Evolutionary conservation across 2,113 vertebrate genomes (phyloP).

Genomic region (Eulemur macaco): DNA sequence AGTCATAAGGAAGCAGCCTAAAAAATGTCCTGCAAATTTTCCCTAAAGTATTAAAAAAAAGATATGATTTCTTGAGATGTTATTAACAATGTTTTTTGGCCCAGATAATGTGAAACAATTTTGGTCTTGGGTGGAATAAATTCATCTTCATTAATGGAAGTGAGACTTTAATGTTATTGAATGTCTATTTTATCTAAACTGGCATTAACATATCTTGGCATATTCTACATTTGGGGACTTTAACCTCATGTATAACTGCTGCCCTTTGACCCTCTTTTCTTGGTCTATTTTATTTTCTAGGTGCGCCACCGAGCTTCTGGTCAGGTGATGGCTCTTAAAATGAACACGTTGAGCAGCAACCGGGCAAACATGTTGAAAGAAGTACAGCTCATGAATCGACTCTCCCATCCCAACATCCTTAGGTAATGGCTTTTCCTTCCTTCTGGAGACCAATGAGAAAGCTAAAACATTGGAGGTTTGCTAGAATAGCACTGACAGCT

Average conservation of each 20-base stretch:
- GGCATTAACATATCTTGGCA: neutral
- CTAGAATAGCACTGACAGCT: neutral
- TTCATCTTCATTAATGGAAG: conserved; percentile 29
- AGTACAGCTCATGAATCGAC: conserved; percentile 97
- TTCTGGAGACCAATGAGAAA: neutral
- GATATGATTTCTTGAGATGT: conserved; percentile 8
- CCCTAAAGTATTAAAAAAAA: neutral
- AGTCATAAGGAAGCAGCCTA: neutral
- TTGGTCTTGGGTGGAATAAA: conserved; percentile 34
- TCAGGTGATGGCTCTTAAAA: conserved; percentile 99
- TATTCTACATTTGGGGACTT: neutral
- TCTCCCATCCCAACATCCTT: conserved; percentile 97
- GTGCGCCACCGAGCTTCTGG: conserved; percentile 94
- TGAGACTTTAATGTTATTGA: conserved; percentile 14
- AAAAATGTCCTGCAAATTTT: neutral
- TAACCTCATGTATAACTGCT: neutral
- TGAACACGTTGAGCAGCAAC: conserved; percentile 98
- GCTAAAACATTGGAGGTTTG: neutral
- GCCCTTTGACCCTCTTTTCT: conserved; percentile 11
- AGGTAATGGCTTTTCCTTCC: conserved; percentile 84
- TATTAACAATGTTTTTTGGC: neutral
- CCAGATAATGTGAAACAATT: conserved; percentile 7
- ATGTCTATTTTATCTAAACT: conserved; percentile 55
- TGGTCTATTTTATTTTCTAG: conserved; percentile 82
- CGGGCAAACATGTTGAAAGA: conserved; percentile 98